Evolutionary conservation across 2,888 invertebrate species (phyloP), one percentile per base, ranked within the genome.

Genomic region (Zaprionus obscuricornis): DNA sequence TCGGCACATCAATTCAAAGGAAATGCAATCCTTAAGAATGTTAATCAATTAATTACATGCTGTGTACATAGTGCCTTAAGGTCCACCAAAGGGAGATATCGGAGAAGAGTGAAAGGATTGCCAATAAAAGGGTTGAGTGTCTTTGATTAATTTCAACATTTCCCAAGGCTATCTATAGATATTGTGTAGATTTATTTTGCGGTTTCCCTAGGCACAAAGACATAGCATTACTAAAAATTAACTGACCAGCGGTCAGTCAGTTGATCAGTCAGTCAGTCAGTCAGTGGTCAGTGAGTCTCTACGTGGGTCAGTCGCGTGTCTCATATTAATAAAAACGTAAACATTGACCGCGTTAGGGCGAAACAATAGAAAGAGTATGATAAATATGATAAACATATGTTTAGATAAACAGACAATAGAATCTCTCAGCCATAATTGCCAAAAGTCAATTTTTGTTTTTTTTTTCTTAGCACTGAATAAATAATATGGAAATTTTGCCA

Each of bases 41-140:
- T 84, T 87, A 85, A 88, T 88, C 86, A 88, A 87, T 87, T 87
- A 88, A 87, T 87, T 87, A 82, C 88, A 85, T 78, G 87, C 87
- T 86, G 87, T 68, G 88, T 69, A 52, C 58, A 43, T 57, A 62
- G 37, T 37, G 26, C 34, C 26, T 5, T 13, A n/a, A n/a, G n/a
- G n/a, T n/a, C 2, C 29, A 13, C 10, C 11, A 22, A 63, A 50
- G 62, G 66, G 27, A 51, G 1, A 22, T 4, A 4, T 14, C 34
- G 17, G 0, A 8, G 6, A 34, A 16, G 27, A 31, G 50, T 13
- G 27, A 64, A 74, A 63, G 74, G 77, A 84, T 81, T 66, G 62
- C 42, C 37, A 3, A 34, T 8, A 10, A 27, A 20, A 63, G 84
- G 81, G 74, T 79, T 74, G n/a, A n/a, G 55, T 27, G 56, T 14